phyloP scores from a whole-genome alignment of 1,140 invertebrate species.

The Xylocopa sonorina region DNA sequence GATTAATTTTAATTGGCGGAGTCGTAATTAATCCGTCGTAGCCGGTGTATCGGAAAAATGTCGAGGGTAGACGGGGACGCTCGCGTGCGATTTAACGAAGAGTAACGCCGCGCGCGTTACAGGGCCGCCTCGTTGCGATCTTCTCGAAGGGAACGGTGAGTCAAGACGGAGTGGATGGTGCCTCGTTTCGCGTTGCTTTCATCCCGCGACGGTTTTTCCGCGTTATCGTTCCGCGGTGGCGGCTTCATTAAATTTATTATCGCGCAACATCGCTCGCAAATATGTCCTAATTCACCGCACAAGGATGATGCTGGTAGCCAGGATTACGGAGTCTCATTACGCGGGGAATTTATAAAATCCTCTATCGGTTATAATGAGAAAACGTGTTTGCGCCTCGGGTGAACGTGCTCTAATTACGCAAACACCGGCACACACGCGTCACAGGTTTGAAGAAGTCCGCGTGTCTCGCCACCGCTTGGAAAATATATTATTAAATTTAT shows the following conservation, averaged over 20 bases:
- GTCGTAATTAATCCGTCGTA: too few relatives aligned
- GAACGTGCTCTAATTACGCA: conserved; percentile 40
- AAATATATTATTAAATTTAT: conserved; percentile 23
- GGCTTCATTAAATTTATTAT: conserved; percentile 46
- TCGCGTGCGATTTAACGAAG: conserved; percentile 3
- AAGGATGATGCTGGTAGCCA: neutral
- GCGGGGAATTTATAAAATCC: conserved; percentile 37
- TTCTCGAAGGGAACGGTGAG: neutral
- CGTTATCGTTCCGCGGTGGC: neutral
- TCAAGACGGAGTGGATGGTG: neutral
- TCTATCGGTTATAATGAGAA: conserved; percentile 35
- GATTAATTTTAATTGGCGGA: too few relatives aligned
- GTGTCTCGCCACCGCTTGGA: neutral
- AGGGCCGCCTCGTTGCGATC: neutral
- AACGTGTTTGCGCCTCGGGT: conserved; percentile 20
- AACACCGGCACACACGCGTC: neutral
- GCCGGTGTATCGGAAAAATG: too few relatives aligned
- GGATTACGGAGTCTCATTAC: conserved; percentile 27
- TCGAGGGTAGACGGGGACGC: neutral
- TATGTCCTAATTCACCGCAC: conserved; percentile 35
- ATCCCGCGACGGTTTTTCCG: neutral
- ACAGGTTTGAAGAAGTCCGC: neutral
- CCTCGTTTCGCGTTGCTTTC: neutral
- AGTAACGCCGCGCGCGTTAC: neutral
- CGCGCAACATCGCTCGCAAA: conserved; percentile 24